Percentiles rank a stretch among this genome's conserved stretches.
Conservation (phyloP, 2,113 vertebrate genomes). For the Amblyornis subalaris region DNA sequence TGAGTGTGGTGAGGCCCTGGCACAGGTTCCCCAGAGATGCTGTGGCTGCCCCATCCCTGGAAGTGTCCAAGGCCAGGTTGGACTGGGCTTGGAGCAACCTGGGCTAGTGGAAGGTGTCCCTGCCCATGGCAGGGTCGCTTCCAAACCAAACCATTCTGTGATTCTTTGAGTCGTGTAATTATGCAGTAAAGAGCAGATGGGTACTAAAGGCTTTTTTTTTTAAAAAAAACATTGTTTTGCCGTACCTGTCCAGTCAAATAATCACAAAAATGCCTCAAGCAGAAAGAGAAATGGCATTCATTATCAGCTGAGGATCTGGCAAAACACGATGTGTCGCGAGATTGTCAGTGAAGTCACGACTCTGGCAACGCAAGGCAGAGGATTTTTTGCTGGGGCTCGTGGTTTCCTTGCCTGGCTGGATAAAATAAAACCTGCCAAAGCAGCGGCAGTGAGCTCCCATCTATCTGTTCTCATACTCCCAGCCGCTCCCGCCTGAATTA, state of each 20-base stretch:
- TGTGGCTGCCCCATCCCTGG: not conserved
- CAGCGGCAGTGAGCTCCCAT: not conserved
- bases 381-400: not conserved
- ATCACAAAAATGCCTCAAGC: not conserved
- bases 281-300: not conserved
- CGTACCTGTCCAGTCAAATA: not conserved
- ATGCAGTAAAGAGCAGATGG: not conserved
- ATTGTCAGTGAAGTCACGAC: not conserved
- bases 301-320: not conserved
- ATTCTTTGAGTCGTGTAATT: not conserved
- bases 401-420: not conserved
- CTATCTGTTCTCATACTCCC: not conserved
- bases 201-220: not conserved
- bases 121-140: not conserved
- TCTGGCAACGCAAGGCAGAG: not conserved
- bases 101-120: accelerated
- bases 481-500: conserved; percentile 36
- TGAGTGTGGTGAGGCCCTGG: not conserved
- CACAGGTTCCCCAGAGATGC: not conserved
- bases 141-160: not conserved
- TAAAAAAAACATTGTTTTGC: not conserved
- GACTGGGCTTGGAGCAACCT: accelerated
- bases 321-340: accelerated
- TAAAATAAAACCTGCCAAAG: not conserved
- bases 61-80: accelerated